A percentile compares a stretch with the other conserved stretches of the same genome.
Conservation (phyloP, 1,140 invertebrate genomes). For the Pemphigus obesinymphae region DNA sequence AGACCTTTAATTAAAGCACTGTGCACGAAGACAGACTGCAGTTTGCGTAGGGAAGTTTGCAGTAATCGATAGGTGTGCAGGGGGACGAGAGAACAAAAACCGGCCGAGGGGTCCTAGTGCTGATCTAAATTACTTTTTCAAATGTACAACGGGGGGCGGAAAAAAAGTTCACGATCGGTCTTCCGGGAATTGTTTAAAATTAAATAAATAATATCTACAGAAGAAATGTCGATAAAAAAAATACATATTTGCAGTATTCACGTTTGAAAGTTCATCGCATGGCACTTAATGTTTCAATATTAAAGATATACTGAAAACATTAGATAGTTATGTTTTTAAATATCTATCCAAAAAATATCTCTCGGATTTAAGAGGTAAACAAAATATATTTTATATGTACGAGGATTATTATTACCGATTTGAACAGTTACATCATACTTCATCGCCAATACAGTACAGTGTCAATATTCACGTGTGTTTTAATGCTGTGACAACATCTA, state of each 20-base stretch:
- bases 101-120: neutral
- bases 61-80: neutral
- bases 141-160: neutral
- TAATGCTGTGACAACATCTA: no score
- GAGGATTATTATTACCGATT: no score
- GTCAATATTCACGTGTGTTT: no score
- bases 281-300: no score
- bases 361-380: no score
- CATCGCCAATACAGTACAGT: no score
- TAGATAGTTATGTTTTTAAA: no score
- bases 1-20: conserved; percentile 34
- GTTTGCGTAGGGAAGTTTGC: neutral
- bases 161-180: neutral
- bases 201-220: neutral
- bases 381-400: no score
- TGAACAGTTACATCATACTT: no score
- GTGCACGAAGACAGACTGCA: neutral
- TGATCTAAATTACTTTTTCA: conserved; percentile 34
- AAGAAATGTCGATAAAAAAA: neutral
- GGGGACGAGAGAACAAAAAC: neutral
- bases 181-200: neutral
- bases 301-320: no score
- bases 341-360: no score
- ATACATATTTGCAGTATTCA: neutral
- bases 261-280: no score